A percentile compares a stretch with the other conserved stretches of the same genome.
These are phyloP conservation scores for Cerceris rybyensis DNA, from an alignment of 2,888 invertebrate genomes.

Conservation along the genomic window DNA sequence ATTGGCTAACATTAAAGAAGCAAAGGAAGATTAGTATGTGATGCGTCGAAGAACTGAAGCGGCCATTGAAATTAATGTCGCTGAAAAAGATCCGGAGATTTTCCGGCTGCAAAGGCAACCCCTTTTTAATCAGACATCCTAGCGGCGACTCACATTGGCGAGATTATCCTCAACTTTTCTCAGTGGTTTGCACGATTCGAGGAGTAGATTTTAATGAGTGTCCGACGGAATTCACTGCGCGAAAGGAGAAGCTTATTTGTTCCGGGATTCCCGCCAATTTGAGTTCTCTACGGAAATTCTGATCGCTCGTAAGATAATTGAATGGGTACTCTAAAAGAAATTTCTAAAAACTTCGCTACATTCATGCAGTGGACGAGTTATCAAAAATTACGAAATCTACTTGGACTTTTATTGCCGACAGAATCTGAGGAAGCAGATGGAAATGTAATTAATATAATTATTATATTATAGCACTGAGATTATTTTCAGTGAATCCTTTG, in stretches of 20 bases:
- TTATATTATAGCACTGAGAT: too few relatives aligned
- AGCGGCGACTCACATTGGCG: not conserved
- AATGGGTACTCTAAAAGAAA: not conserved
- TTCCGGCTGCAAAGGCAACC: not conserved
- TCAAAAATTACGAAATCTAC: too few relatives aligned
- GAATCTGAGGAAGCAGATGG: too few relatives aligned
- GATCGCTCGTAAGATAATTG: slow-evolving; percentile 6
- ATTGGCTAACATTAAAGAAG: too few relatives aligned
- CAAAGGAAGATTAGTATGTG: too few relatives aligned
- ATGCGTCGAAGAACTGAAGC: too few relatives aligned
- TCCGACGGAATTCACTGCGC: not conserved
- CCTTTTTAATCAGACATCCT: not conserved
- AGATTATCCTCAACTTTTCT: slow-evolving; percentile 2
- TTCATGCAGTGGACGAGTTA: not conserved
- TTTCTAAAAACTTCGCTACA: not conserved
- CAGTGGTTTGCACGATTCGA: not conserved
- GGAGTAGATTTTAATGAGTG: not conserved
- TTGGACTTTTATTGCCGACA: too few relatives aligned
- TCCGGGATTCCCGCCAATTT: not conserved
- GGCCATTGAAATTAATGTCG: not conserved
- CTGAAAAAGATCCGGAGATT: too few relatives aligned
- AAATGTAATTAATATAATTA: too few relatives aligned
- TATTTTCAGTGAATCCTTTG: too few relatives aligned
- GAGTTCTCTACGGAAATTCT: not conserved
- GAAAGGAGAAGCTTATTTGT: not conserved